These are phyloP conservation scores for Lepidurus couesii DNA, from an alignment of 1,140 invertebrate species.

Conservation along the genomic window DNA sequence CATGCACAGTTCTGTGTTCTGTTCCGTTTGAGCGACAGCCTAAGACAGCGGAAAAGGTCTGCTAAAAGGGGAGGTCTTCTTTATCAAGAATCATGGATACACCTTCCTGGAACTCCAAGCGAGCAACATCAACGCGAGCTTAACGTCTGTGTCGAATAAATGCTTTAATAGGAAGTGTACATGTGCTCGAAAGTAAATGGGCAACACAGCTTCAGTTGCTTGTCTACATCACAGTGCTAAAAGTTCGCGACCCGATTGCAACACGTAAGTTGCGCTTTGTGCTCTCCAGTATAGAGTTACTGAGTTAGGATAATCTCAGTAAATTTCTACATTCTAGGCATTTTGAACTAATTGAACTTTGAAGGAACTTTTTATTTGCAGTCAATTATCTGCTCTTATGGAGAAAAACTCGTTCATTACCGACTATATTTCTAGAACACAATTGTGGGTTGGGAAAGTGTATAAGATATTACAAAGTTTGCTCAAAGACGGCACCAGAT, in stretches of 20 bases:
- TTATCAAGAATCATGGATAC: background rate
- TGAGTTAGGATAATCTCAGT: background rate
- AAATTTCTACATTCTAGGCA: background rate
- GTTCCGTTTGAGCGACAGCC: no score
- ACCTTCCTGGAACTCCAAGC: background rate
- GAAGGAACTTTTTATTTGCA: no score
- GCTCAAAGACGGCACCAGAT: no score
- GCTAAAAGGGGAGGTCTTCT: background rate
- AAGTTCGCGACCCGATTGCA: background rate
- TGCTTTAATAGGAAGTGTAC: background rate
- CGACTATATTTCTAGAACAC: no score
- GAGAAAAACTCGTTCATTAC: no score
- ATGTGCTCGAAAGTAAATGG: slow-evolving; percentile 8
- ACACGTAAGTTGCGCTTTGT: background rate
- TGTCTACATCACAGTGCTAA: background rate
- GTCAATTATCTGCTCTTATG: no score
- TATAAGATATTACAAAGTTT: no score
- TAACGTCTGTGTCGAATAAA: background rate
- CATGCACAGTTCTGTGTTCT: background rate
- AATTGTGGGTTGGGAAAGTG: no score
- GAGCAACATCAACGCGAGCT: background rate
- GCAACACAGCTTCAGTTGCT: slow-evolving; percentile 7
- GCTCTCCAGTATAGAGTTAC: no score
- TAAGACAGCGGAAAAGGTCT: background rate
- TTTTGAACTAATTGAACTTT: no score